Evolutionary conservation across 1,140 invertebrate genomes (phyloP), one percentile per base, ranked within the genome.

Genomic region (Aphaenogaster rudis): DNA sequence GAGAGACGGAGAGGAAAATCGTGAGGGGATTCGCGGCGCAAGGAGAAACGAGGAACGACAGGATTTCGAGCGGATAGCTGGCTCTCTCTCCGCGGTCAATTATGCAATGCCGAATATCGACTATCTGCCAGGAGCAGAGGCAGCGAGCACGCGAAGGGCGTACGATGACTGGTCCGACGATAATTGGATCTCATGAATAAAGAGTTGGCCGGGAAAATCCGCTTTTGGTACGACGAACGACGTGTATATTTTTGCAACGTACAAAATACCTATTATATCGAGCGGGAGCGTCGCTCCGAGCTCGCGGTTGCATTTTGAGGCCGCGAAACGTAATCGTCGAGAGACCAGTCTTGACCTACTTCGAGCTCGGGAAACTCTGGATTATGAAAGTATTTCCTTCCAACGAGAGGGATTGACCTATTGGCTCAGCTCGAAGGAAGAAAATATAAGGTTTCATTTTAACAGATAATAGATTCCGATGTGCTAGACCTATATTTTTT

Each of bases 51-150:
- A 61, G 63, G 63, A 67, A 77, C 86, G 59, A 50, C 5, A 13
- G 80, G 74, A 61, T 77, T 84, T 52, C 61, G 57, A 84, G 57
- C 54, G 45, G 17, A 77, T 81, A 57, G 39, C 42, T 48, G 39
- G 42, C 66, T 39, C 39, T 17, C 50, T 74, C 48, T 39, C 4
- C 17, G 50, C 86, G 86, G 86, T 89, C 86, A 88, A 87, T 89
- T 89, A 88, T 89, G 87, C 87, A 88, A 88, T 89, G 72, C 69
- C 74, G 74, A 85, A 80, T 89, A 89, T 89, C 80, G 88, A 89
- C 67, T 88, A 89, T 88, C 88, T 89, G 88, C 80, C 88, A 88
- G 45, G n/a, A 67, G 66, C 88, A 89, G 66, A 69, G 69, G 36
- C 50, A 66, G 80, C 72, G 63, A 88, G 71, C 69, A 28, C 42